Conservation (phyloP, 1,140 invertebrate genomes). For the Arctopsyche grandis region DNA sequence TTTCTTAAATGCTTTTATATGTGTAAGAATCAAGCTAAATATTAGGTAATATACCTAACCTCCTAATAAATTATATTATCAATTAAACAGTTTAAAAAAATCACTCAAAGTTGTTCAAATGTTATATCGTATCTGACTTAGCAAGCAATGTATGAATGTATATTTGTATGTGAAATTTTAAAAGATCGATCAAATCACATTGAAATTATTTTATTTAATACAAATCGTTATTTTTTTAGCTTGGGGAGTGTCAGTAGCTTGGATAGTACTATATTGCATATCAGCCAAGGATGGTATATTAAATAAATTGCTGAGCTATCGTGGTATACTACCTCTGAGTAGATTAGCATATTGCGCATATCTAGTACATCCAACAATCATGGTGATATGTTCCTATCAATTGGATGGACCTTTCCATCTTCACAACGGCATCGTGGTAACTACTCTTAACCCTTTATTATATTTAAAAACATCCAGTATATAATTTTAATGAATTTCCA, state of each 20-base stretch:
- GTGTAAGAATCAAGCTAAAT: too few species aligned
- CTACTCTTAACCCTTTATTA: slow-evolving; percentile 43
- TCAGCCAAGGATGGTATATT: slow-evolving; percentile 79
- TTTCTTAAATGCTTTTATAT: too few species aligned
- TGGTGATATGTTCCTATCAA: slow-evolving; percentile 79
- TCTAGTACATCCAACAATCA: slow-evolving; percentile 87
- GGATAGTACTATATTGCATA: slow-evolving; percentile 84
- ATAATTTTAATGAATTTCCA: not conserved
- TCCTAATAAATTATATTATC: too few species aligned
- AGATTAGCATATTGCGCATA: slow-evolving; percentile 92
- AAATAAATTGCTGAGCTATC: slow-evolving; percentile 81
- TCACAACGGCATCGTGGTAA: slow-evolving; percentile 77
- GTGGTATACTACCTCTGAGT: slow-evolving; percentile 83
- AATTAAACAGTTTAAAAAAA: too few species aligned
- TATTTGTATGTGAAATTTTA: too few species aligned
- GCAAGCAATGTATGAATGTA: too few species aligned
- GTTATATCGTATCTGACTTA: too few species aligned
- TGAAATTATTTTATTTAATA: too few species aligned
- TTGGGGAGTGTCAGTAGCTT: slow-evolving; percentile 80
- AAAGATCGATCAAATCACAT: too few species aligned
- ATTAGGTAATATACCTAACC: too few species aligned
- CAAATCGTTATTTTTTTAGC: slow-evolving; percentile 62
- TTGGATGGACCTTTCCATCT: slow-evolving; percentile 82
- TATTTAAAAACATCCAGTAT: not conserved
- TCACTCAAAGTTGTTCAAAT: too few species aligned